Base-by-base conservation (phyloP, 1,140 invertebrate genomes). In the Carposina sasakii region DNA sequence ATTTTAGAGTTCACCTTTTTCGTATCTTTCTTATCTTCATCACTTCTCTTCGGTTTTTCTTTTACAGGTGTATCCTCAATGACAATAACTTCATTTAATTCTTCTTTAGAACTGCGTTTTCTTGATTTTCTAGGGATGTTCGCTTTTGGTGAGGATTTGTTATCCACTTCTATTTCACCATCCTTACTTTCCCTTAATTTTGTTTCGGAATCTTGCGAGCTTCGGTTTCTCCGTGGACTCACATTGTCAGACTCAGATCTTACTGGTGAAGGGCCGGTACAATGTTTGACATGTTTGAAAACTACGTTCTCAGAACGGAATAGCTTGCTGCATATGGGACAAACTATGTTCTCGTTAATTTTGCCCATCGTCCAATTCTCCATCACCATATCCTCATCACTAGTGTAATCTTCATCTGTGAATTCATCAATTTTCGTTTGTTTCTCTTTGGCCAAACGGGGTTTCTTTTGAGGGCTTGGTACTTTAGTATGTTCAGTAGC, bases 211-310 rank as follows among this genome's bases (percentile, higher is more conserved):
- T 78, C 75, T 50, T 69, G 63, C 13, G 75, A 77, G 2, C 55
- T 48, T 54, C 79, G 60, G 12, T 54, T 44, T 44, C 68, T 63
- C 21, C 62, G 53, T 15, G 67, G 57, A 44, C 75, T 76, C 46
- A 66, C 66, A 41, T 71, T 76, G 47, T 72, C 68, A n/a, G 76
- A 76, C 33, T 81, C 81, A 39, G 77, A 76, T 53, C 74, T 63
- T 51, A 65, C 82, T 3, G 75, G 74, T 3, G 81, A 84, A 10
- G 76, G 76, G 1, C 82, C 85, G 1, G 78, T 76, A 47, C 85
- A 86, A 67, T 86, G 85, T 54, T 86, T 85, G 1, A 85, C 85
- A 52, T 86, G 85, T 68, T 85, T 86, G 52, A 84, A 81, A 20
- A 86, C 73, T 23, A 86, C 83, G 63, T 85, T 85, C 59, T 85